Evolutionary conservation across 2,888 invertebrate genomes (phyloP), one percentile per base, ranked within the genome.

Genomic region (Drosophila pseudotalamancana): DNA sequence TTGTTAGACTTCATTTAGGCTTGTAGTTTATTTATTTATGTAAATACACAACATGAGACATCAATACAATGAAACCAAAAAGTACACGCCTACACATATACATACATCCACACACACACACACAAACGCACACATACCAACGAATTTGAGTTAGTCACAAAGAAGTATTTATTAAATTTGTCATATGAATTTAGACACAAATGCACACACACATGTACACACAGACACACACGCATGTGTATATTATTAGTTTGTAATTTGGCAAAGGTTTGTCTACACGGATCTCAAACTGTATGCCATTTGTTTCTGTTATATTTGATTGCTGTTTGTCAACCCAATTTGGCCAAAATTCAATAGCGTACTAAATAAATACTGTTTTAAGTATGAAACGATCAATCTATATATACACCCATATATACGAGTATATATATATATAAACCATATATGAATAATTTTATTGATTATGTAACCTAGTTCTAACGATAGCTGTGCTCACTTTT

Each of bases 391-490:
- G 37, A 68, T 72, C 60, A 69, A 70, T 43, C 31, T 23, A 49
- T 50, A 56, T 45, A 46, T 27, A 27, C n/a, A 31, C 31, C 48
- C 39, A 65, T 29, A 69, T 32, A 56, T 27, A 56, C 23, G n/a
- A n/a, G n/a, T n/a, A n/a, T n/a, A 65, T 40, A 49, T 32, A 60
- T 42, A 27, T 45, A 50, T 56, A 59, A 43, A 59, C 49, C 53
- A 65, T 53, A 56, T 43, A 50, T 46, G 37, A 39, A 18, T 66
- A 64, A 64, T 50, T 59, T 54, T 50, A 67, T 61, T 72, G 51
- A 73, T 81, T 87, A 81, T 87, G 81, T 81, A 81, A 87, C 87
- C 87, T 81, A 81, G 81, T 63, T 51, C 55, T 76, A 83, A 59
- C 61, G 32, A 48, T 82, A 67, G 79, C 70, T 65, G 77, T 63